phyloP scores from a whole-genome alignment of 2,888 invertebrate genomes.

The Iselma pallidipennis region DNA sequence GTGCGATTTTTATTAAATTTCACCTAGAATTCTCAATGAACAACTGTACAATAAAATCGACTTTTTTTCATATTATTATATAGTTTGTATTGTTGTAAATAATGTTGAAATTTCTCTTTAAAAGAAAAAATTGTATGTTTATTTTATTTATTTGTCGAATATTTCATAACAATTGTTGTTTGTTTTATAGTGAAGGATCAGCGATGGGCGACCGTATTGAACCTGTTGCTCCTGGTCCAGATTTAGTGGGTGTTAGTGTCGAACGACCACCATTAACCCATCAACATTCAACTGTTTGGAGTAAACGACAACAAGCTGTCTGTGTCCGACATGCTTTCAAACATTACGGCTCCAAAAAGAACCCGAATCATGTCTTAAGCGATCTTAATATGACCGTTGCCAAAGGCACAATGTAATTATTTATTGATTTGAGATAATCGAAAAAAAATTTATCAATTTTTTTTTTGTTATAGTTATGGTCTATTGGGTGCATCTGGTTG shows the following conservation, averaged over 20 bases:
- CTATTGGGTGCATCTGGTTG: slow-evolving; percentile 94
- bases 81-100: too few relatives aligned
- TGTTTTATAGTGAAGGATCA: slow-evolving; percentile 54
- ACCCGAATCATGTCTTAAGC: slow-evolving; percentile 83
- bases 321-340: slow-evolving; percentile 87
- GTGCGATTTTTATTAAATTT: not conserved
- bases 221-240: slow-evolving; percentile 50
- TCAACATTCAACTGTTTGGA: slow-evolving; percentile 62
- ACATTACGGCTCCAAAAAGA: slow-evolving; percentile 85
- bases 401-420: slow-evolving; percentile 87
- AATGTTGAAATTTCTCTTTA: too few relatives aligned
- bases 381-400: slow-evolving; percentile 92
- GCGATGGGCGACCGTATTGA: slow-evolving; percentile 54
- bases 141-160: not conserved
- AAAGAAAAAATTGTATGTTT: not conserved
- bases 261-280: slow-evolving; percentile 51
- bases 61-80: too few relatives aligned
- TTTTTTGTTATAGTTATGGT: slow-evolving; percentile 73
- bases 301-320: slow-evolving; percentile 81
- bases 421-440: not conserved
- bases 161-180: slow-evolving; percentile 15
- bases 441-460: not conserved
- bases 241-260: slow-evolving; percentile 52
- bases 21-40: not conserved
- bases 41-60: too few relatives aligned